Base-by-base conservation (phyloP, 2,888 invertebrate species). In the Meteorus cinctellus region DNA sequence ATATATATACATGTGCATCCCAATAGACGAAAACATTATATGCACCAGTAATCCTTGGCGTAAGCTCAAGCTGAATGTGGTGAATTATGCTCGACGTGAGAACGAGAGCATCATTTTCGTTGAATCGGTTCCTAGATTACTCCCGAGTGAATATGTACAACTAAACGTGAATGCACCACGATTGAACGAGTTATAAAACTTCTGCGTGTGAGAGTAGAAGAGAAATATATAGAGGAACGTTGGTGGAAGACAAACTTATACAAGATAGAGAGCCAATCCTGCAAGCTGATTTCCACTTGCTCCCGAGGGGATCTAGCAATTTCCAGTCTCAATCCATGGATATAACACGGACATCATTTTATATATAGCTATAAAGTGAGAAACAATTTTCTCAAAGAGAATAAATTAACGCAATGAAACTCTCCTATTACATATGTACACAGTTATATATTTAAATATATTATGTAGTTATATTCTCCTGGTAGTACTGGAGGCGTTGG, bases 381-480 rank as follows among this genome's bases (percentile, higher is more conserved):
- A 80, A 82, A 84, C 80, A 83, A 83, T 85, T 34, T 83, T 83
- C 80, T 84, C 82, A 80, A 83, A 82, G 81, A 55, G 81, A 84
- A 84, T 84, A 81, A 83, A 85, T 84, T 80, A 78, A 72, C 51
- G 60, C 69, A 72, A 72, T 72, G 68, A 60, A 29, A 48, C n/a
- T 48, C 48, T 48, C 1, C 1, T n/a, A 48, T 48, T 48, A 48
- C n/a, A 48, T 45, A 45, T 14, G 14, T 45, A 45, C 16, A n/a
- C 4, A 48, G 48, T 16, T n/a, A 48, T 48, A 48, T n/a, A 34
- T 34, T 34, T 34, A 34, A 6, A 34, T 34, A 34, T 34, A 34
- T 34, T 34, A 34, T 34, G 8, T 34, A 34, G 4, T 8, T 8
- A 34, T 34, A 34, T 34, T 34, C 34, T 34, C 8, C 8, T 6